Evolutionary conservation across 2,888 invertebrate species (phyloP), one percentile per base, ranked within the genome.

Genomic region (Eubasilissa splendida): DNA sequence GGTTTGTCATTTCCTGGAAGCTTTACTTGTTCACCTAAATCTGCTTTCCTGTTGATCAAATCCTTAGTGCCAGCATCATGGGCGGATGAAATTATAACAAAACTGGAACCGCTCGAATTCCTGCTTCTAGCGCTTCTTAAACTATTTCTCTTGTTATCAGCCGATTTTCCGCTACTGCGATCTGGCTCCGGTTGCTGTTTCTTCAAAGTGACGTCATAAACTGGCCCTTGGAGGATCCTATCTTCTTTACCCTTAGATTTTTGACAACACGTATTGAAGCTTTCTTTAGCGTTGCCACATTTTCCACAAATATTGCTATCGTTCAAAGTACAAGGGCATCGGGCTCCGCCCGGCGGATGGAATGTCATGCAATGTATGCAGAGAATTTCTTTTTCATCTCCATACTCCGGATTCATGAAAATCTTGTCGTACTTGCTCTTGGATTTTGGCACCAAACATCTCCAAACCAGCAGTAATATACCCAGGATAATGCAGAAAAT

Each of bases 321-420:
- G 10, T 59, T 68, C 10, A 56, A 74, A 22, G 74, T 56, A 71
- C 83, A 83, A 3, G 74, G 78, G 74, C 83, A 83, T 11, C 66
- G 60, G 4, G 68, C 60, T 59, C 74, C 74, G 9, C 82, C 81
- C 0, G 75, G 76, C 14, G 76, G 59, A 50, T 83, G 83, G 31
- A 79, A 83, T 4, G 77, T 76, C 75, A 68, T 77, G 71, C 83
- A 83, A 58, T 82, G 71, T 10, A 65, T 76, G 59, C 83, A 83
- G 10, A 79, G 68, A 42, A 75, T 59, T 65, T 83, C 83, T 42
- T 82, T 81, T 22, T 81, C 76, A 42, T 83, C 83, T 33, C 78
- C 80, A 42, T 79, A 81, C 58, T 83, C 79, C 1, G 83, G 83
- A 76, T 83, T 83, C 5, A 81, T 63, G 63, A 82, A 81, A 3